phyloP scores from a whole-genome alignment of 2,113 vertebrate genomes.

The Mobula birostris region DNA sequence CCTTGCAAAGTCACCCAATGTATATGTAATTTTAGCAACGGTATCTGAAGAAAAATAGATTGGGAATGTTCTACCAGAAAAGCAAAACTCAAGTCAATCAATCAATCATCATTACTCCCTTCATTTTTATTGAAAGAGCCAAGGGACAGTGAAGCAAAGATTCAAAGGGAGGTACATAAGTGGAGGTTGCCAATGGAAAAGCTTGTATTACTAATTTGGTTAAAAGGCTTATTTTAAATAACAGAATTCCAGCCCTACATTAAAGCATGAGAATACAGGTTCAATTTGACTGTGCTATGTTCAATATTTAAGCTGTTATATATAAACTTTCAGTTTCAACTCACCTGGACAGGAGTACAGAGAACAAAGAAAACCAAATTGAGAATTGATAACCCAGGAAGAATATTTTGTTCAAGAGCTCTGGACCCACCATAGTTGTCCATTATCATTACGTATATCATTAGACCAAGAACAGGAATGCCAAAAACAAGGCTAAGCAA shows the following conservation, averaged over 20 bases:
- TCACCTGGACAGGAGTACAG: slow-evolving; percentile 89
- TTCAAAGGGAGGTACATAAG: neutral
- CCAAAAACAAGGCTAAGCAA: slow-evolving; percentile 83
- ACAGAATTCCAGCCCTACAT: neutral
- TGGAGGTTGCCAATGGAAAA: neutral
- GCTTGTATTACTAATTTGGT: neutral
- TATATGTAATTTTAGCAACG: neutral
- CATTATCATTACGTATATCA: slow-evolving; percentile 91
- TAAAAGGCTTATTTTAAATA: neutral
- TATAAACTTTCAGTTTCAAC: slow-evolving; percentile 23
- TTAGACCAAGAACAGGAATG: slow-evolving; percentile 83
- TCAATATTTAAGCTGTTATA: neutral
- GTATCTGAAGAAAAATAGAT: neutral
- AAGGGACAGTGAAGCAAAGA: neutral
- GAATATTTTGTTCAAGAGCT: slow-evolving; percentile 68
- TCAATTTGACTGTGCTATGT: neutral
- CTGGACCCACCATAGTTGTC: slow-evolving; percentile 58
- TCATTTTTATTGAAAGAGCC: neutral
- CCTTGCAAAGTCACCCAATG: neutral
- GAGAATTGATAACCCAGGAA: slow-evolving; percentile 83
- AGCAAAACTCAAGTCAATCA: neutral
- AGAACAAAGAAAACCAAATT: slow-evolving; percentile 89
- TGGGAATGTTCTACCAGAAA: neutral
- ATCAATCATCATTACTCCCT: neutral
- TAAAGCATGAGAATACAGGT: neutral